These are phyloP conservation scores for Hecatera dysodea DNA, from an alignment of 2,888 invertebrate genomes.

Conservation along the genomic window DNA sequence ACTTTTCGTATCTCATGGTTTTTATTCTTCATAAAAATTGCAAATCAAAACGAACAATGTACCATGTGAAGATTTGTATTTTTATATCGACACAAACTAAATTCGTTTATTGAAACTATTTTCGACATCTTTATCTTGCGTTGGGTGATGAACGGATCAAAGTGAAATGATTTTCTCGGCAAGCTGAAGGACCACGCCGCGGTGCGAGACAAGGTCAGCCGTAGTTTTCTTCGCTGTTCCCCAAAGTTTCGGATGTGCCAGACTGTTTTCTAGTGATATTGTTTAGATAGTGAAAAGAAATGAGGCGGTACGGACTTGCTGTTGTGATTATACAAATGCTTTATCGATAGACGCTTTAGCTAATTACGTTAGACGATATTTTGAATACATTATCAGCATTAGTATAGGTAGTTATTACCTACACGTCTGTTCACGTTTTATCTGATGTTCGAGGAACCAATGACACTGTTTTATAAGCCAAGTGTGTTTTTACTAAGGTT, in stretches of 20 bases:
- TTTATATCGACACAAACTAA: slow-evolving; percentile 40
- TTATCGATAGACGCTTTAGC: slow-evolving; percentile 89
- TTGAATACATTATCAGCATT: slow-evolving; percentile 86
- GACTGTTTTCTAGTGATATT: slow-evolving; percentile 89
- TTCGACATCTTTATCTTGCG: slow-evolving; percentile 62
- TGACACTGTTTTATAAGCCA: slow-evolving; percentile 78
- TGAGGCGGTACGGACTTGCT: slow-evolving; percentile 83
- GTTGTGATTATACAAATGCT: slow-evolving; percentile 90
- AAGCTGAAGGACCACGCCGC: slow-evolving; percentile 78
- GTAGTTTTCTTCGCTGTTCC: slow-evolving; percentile 89
- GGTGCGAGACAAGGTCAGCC: slow-evolving; percentile 88
- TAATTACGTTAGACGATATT: slow-evolving; percentile 86
- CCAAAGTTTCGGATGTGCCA: slow-evolving; percentile 89
- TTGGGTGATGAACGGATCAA: slow-evolving; percentile 61
- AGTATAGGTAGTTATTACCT: slow-evolving; percentile 75
- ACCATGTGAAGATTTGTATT: slow-evolving; percentile 53
- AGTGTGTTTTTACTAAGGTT: slow-evolving; percentile 76
- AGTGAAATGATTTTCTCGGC: slow-evolving; percentile 84
- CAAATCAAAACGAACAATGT: slow-evolving; percentile 49
- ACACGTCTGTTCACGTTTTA: slow-evolving; percentile 80
- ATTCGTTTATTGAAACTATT: slow-evolving; percentile 58
- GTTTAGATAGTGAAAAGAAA: slow-evolving; percentile 88
- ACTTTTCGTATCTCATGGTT: slow-evolving; percentile 20
- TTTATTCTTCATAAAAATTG: slow-evolving; percentile 35
- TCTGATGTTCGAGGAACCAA: slow-evolving; percentile 80